Evolutionary conservation across 92 coral and sea anemone genomes (phyloP), one percentile per base, ranked within the genome.

Genomic region (Parazoanthus darwini): DNA sequence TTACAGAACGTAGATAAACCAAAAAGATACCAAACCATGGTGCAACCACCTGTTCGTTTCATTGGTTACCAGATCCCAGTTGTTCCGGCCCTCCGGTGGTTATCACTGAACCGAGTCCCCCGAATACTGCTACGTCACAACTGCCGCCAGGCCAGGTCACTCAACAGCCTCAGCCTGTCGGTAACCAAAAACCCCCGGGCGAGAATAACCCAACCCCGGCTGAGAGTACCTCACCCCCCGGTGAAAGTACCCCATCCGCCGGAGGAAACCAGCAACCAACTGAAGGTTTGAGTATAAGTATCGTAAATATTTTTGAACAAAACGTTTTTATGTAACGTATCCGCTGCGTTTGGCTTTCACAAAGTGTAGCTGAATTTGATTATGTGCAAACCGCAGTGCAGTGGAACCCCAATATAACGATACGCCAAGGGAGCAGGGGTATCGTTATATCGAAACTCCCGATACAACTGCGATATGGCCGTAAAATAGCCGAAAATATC

Each of bases 61-160:
- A 58, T 18, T 58, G 66, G 66, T 81, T n/a, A 35, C 13, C 2
- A 81, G 85, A 81, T 65, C 85, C 85, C n/a, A 81, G 85, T 42
- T 81, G 85, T 39, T 59, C 85, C 36, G 85, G 85, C 18, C 85
- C 85, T 65, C 85, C 85, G 36, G 74, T 81, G 13, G 85, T 81
- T 22, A 63, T 37, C 43, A 58, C 56, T 37, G 85, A 3, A 59
- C 72, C 74, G 35, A 63, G 72, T 35, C 70, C 85, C 1, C 51
- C 85, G 58, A 59, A 72, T 1, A 23, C 33, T 10, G 26, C 35
- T 42, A 51, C 11, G 39, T 38, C 35, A 80, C 72, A 29, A 10
- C 72, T 38, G 71, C 50, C 37, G 18, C 51, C 85, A 58, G 29
- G 51, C 35, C 85, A 81, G 50, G 74, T 22, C 42, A 73, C 77